Evolutionary conservation across 2,888 invertebrate genomes (phyloP), one percentile per base, ranked within the genome.

Genomic region (Villa cingulata): DNA sequence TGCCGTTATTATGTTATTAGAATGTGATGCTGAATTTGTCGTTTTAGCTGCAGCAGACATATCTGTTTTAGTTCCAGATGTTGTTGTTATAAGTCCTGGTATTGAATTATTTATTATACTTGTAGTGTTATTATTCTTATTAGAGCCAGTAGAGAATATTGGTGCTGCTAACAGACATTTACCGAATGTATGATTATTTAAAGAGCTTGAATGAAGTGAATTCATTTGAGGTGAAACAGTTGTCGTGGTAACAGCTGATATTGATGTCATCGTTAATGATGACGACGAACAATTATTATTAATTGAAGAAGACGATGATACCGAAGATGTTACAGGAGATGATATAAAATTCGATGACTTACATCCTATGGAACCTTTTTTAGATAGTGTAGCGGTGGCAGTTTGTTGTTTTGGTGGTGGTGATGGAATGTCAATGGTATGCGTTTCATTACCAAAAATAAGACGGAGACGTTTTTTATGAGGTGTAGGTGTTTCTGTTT

Each of bases 361-460:
- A 23, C 23, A 23, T 23, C 23, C 23, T 23, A 4, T 7, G 2
- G 42, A 18, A 4, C 12, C 9, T 10, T 9, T 12, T 14, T 32
- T 32, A 32, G 29, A 1, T 32, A 14, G 9, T 12, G 12, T 12
- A 32, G 29, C 29, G 12, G 9, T 32, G 29, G 29, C 29, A 32
- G 41, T 16, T 27, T 27, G 2, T 37, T 41, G 18, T 12, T 37
- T 17, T 41, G 52, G 45, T 16, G 49, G 27, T 46, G 49, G 41
- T 44, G 43, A 15, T 69, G 89, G 87, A 73, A 90, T 78, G 74
- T 89, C 84, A 64, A 89, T 89, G 63, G 86, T 88, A 63, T 82
- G 84, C 62, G 86, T 84, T 68, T 90, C 90, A 66, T 88, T 87
- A 57, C 90, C 89, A 62, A 90, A 84, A 61, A 87, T 88, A 62